Base-by-base conservation (phyloP, 2,888 invertebrate genomes). In the Tetragonisca angustula region DNA sequence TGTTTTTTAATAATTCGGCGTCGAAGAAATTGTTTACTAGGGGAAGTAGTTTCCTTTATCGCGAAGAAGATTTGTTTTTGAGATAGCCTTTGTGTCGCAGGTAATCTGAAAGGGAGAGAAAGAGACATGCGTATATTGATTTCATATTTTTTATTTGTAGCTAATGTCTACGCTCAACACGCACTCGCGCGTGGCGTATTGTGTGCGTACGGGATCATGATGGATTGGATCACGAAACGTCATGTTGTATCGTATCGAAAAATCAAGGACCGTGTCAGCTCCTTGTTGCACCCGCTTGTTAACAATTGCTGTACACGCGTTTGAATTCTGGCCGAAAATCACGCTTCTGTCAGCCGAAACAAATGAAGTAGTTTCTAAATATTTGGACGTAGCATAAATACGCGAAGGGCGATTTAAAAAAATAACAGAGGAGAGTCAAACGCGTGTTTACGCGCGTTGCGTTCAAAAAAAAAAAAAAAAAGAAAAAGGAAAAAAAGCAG, bases 201-300 rank as follows among this genome's bases (percentile, higher is more conserved):
- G 24, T 61, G 43, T 49, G 56, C n/a, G 59, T 36, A 56, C 24
- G 27, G 61, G 49, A 72, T 72, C 61, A 72, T 72, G 72, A 72
- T 72, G 59, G 72, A 72, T 72, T 49, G 49, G 72, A 21, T 72
- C 49, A 49, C 72, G 59, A 49, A 27, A 61, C 27, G 72, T 61
- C 72, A 52, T 27, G 24, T 61, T 61, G 61, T 61, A 61, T 61
- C 49, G 24, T 27, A 72, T 49, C 36, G 49, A 49, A 72, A 49
- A 49, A 19, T 61, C 61, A 27, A 72, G 61, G 72, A 59, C 72
- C 49, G 61, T 49, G 59, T 61, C 72, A 72, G 15, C 27, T 72
- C 43, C 72, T 72, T 71, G 71, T 59, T 59, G 24, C 36, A 59
- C 43, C 61, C 61, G 27, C 43, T 49, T 72, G 59, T 61, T 72